Base-by-base conservation (phyloP, 35 echinoderm and acorn worm species). In the Lytechinus variegatus region DNA sequence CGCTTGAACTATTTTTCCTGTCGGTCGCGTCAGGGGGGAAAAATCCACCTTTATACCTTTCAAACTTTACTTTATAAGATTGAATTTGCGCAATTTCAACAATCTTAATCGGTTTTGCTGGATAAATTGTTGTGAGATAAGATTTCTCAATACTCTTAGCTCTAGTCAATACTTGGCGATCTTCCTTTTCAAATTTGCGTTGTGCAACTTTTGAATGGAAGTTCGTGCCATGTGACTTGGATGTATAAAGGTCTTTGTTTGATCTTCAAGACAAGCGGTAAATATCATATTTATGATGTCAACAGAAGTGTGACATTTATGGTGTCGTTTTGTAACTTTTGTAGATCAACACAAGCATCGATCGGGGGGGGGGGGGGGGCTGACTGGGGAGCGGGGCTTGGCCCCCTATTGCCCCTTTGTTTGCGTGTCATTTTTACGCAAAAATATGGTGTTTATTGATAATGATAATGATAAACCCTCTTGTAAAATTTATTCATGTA, bases 101-200 rank as follows among this genome's bases (percentile, higher is more conserved):
- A 71, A 71, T 71, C 61, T 16, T 24, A 71, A 71, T 71, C 61
- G 61, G 16, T 71, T 21, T 71, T 71, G 61, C 61, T 71, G 61
- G 61, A 71, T 71, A 71, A 71, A 71, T 21, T 71, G 61, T 71
- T 71, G 61, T 71, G 61, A 71, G 61, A 71, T 71, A 71, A 71
- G 61, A 71, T 71, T 71, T 71, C 61, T 71, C 24, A 71, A 71
- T 21, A 24, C 19, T 71, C 61, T 71, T 71, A 71, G 19, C 61
- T 71, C 61, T 71, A 71, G 24, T 21, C 61, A 71, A 21, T 6
- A 6, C 6, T 16, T 13, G 5, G 61, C 21, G 61, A 71, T 71
- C 61, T 71, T 24, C 61, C 61, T 71, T 71, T 71, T 24, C 1
- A 71, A 16, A 13, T 71, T 71, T 24, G 61, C 11, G 14, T 71